These are phyloP conservation scores for Sebastes goodei DNA, from an alignment of 2,797 vertebrate genomes.

Conservation along the genomic window DNA sequence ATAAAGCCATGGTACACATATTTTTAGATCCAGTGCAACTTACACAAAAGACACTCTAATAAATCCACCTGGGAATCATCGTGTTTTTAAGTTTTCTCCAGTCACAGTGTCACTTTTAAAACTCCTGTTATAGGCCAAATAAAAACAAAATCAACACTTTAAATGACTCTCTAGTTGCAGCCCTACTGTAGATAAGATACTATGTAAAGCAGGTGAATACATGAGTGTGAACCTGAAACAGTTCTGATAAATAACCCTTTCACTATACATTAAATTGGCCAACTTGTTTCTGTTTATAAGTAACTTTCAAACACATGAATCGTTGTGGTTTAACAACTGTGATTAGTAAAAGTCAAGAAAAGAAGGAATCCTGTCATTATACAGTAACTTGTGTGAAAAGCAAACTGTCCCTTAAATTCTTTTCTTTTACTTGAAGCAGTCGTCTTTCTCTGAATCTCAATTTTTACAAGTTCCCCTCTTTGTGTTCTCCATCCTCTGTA, in stretches of 20 bases:
- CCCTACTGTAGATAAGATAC: background rate
- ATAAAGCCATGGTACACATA: background rate
- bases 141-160: background rate
- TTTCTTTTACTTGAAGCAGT: background rate
- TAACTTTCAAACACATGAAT: background rate
- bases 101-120: background rate
- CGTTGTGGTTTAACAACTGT: background rate
- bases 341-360: background rate
- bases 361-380: background rate
- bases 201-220: background rate
- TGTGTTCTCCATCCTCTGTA: slow-evolving; percentile 2
- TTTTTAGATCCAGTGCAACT: background rate
- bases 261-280: background rate
- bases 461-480: slow-evolving; percentile 4
- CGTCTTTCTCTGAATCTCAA: background rate
- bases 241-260: background rate
- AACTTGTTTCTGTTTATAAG: background rate
- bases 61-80: background rate
- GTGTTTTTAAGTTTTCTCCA: background rate
- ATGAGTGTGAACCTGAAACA: background rate
- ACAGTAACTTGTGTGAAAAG: background rate
- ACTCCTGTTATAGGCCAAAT: background rate
- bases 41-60: background rate
- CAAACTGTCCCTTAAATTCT: background rate
- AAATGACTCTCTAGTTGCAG: background rate